Evolutionary conservation across 2,797 vertebrate genomes (phyloP), one percentile per base, ranked within the genome.

Genomic region (Kryptopterus vitreolus): DNA sequence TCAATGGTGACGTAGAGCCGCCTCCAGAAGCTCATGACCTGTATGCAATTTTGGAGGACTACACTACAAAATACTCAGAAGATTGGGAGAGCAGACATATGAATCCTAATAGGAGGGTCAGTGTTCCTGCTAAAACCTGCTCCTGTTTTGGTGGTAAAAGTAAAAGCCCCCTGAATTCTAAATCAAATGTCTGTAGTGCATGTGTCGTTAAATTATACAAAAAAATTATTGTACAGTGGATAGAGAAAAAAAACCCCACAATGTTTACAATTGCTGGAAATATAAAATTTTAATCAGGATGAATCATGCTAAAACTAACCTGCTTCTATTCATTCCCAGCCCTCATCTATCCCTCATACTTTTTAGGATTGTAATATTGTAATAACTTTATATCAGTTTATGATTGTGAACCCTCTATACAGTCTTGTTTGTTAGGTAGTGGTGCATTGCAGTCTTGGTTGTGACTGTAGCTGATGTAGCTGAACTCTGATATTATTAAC

Each of bases 1-100:
- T 99, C 76, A 96, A 95, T 72, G 97, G 98, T 16, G 95, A 96
- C 0, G 91, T 96, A 31, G 94, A 95, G 0, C 95, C 93, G 1
- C 96, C 97, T 0, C 26, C 90, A 0, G 95, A 94, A 53, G 96
- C 96, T 4, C 83, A 89, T 46, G 94, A 96, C 65, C 96, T 99
- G 11, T 98, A 98, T 89, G 87, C 92, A 80, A 92, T 92, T 82
- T 92, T 99, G 22, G 91, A 95, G 0, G 90, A 85, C 33, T 99
- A 98, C 89, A 88, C 93, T 0, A 94, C 96, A 65, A 94, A 95
- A 48, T 98, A 97, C 85, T 91, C 94, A 76, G 84, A 78, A 0
- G 95, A 96, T 65, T 96, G 93, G 78, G 91, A 92, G 35, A 90
- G 70, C 48, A 92, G 90, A 82, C 88, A 94, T 70, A 50, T 90